phyloP scores from a whole-genome alignment of 1,140 invertebrate genomes.

The Arion vulgaris region DNA sequence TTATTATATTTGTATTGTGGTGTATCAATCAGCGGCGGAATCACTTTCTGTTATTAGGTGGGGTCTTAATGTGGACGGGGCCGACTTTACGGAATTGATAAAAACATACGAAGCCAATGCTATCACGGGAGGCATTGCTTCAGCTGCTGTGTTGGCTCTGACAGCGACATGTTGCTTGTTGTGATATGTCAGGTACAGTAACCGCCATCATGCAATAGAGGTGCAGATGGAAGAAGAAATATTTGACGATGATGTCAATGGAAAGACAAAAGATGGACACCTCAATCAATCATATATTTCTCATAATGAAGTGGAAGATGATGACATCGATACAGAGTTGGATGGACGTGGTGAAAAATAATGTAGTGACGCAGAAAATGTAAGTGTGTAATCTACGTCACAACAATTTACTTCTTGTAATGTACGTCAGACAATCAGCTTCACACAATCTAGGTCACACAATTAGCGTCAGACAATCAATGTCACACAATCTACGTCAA shows the following conservation, averaged over 20 bases:
- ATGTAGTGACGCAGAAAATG: too few relatives aligned
- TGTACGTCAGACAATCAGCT: too few relatives aligned
- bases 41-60: slow-evolving; percentile 38
- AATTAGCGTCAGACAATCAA: too few relatives aligned
- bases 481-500: too few relatives aligned
- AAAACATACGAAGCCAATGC: slow-evolving; percentile 55
- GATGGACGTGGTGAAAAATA: too few relatives aligned
- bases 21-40: slow-evolving; percentile 15
- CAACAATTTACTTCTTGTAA: too few relatives aligned
- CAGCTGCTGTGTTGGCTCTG: slow-evolving; percentile 49
- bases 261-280: not conserved
- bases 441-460: too few relatives aligned
- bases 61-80: slow-evolving; percentile 62
- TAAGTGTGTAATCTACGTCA: too few relatives aligned
- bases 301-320: not conserved
- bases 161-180: slow-evolving; percentile 49
- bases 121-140: slow-evolving; percentile 57
- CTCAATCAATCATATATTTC: slow-evolving; percentile 22
- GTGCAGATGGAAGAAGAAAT: not conserved
- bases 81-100: slow-evolving; percentile 54
- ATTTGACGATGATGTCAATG: not conserved
- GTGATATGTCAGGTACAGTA: slow-evolving; percentile 51
- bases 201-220: slow-evolving; percentile 8
- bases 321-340: not conserved
- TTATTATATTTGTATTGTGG: slow-evolving; percentile 59